A percentile compares a stretch with the other conserved stretches of the same genome.
These are phyloP conservation scores for Panorpa germanica DNA, from an alignment of 2,888 invertebrate genomes.

Conservation along the genomic window DNA sequence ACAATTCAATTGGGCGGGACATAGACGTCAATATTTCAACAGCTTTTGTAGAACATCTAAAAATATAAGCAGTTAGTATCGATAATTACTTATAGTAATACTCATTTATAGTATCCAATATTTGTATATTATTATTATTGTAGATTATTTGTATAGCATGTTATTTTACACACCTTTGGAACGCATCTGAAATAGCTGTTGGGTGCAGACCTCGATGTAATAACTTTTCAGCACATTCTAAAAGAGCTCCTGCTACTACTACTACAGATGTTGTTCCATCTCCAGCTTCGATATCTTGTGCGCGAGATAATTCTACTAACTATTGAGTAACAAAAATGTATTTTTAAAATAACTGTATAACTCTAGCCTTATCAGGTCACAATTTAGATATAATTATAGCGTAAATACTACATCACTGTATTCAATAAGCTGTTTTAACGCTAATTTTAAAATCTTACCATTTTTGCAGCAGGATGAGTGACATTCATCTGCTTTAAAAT, in stretches of 20 bases:
- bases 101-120: not conserved
- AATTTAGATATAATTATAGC: too few relatives aligned
- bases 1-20: conserved; percentile 69
- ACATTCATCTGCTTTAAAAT: conserved; percentile 99
- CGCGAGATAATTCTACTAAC: conserved; percentile 94
- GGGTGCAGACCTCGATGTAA: conserved; percentile 92
- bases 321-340: conserved; percentile 19
- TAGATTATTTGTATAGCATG: conserved; percentile 1
- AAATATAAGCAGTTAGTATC: not conserved
- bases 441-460: conserved; percentile 44
- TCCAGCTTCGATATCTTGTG: conserved; percentile 97
- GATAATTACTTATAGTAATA: not conserved
- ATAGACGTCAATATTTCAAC: conserved; percentile 56
- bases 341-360: not conserved
- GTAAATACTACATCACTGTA: not conserved
- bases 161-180: conserved; percentile 46
- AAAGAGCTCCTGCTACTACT: conserved; percentile 86
- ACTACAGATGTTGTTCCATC: conserved; percentile 99
- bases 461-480: conserved; percentile 95
- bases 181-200: conserved; percentile 91
- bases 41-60: conserved; percentile 20
- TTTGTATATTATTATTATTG: conserved; percentile 1
- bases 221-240: conserved; percentile 88
- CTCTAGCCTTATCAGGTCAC: not conserved
- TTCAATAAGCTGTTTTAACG: too few relatives aligned